Conservation (phyloP, 2,113 vertebrate species). For the Semnopithecus entellus region DNA sequence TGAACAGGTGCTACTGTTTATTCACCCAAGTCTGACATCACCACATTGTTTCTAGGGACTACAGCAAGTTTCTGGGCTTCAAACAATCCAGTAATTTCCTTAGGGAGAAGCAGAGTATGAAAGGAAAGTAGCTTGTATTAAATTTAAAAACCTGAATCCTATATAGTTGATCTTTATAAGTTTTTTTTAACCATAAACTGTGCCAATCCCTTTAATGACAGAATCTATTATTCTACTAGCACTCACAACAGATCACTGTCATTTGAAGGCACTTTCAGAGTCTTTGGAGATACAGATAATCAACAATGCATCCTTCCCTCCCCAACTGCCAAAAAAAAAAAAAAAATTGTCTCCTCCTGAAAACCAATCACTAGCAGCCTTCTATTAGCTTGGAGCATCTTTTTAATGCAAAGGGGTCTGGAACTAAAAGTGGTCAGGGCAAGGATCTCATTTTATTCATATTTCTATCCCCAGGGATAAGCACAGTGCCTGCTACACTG, state of each 20-base stretch:
- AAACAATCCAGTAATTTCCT: not conserved
- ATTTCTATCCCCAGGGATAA: not conserved
- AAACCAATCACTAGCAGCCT: not conserved
- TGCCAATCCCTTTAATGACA: not conserved
- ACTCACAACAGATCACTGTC: not conserved
- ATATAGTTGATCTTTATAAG: not conserved
- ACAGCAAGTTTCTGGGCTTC: not conserved
- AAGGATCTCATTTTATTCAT: not conserved
- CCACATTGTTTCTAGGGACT: not conserved
- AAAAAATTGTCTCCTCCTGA: not conserved
- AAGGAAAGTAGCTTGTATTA: not conserved
- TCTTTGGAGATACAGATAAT: not conserved
- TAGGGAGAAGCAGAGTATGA: not conserved
- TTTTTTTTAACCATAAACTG: not conserved
- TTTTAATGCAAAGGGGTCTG: not conserved
- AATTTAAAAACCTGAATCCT: slow-evolving; percentile 20
- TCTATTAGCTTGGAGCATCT: not conserved
- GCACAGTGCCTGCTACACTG: not conserved
- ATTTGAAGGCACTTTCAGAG: not conserved
- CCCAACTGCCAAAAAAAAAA: not conserved
- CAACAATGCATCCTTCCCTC: not conserved
- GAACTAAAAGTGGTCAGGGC: not conserved
- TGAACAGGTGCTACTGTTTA: not conserved
- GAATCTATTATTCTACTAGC: not conserved
- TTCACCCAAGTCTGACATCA: not conserved